Base-by-base conservation (phyloP, 2,113 vertebrate genomes). In the Esox niger region DNA sequence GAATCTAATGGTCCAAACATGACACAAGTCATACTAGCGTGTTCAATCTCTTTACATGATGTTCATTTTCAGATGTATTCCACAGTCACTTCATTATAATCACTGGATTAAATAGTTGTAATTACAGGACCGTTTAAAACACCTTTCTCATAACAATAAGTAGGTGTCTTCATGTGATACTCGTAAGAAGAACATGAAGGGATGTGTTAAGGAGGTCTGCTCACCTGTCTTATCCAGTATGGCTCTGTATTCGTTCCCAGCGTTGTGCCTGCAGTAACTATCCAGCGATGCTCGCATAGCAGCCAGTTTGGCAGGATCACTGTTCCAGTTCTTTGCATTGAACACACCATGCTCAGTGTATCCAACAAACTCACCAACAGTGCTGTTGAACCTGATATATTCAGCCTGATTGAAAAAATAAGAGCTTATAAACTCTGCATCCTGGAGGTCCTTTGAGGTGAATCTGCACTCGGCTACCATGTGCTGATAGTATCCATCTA, bases 381-480 rank as follows among this genome's bases (percentile, higher is more conserved):
- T 69, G 70, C 81, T 83, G 81, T 78, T 80, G 33, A 43, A 83
- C 26, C 73, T 63, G 2, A 13, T 0, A 0, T 0, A 0, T 55
- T 71, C 57, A 20, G 0, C 5, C 27, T 68, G 35, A 46, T 83
- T 80, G 60, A 76, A 83, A 20, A 17, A 0, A 1, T 11, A 26
- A 8, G 60, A 62, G 0, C 15, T 0, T 52, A 79, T 76, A 21
- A 0, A 70, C 68, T 78, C 75, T 2, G 79, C 68, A 79, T 79
- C 79, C 0, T 69, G 60, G 64, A 55, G 78, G 0, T 84, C 64
- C 31, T 59, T 29, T 27, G 85, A 88, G 80, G 61, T 83, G 64
- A 60, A 88, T 2, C 1, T n/a, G 33, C 84, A 85, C 0, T 6
- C 9, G 0, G 0, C 0, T 5, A 31, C 0, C 0, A 0, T 0